A percentile compares a stretch with the other conserved stretches of the same genome.
Conservation (phyloP, 2,888 invertebrate genomes). For the Globia sparganii region DNA sequence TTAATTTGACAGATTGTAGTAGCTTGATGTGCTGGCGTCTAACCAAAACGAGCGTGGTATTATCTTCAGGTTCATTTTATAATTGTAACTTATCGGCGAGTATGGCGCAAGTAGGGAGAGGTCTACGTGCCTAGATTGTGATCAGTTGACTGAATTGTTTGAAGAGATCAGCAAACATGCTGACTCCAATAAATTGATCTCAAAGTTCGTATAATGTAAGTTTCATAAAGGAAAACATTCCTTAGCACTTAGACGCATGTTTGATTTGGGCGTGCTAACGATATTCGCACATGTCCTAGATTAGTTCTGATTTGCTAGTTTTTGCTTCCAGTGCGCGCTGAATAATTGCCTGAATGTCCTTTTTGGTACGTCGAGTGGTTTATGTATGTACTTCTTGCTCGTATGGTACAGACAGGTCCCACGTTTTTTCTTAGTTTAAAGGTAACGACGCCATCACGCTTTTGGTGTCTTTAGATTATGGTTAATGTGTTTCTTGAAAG, state of each 20-base stretch:
- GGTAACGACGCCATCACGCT: constrained; percentile 3
- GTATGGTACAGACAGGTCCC: constrained; percentile 10
- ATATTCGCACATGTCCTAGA: constrained; percentile 44
- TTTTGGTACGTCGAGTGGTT: constrained; percentile 19
- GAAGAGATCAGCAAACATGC: constrained; percentile 11
- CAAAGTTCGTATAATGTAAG: not conserved
- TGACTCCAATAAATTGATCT: constrained; percentile 24
- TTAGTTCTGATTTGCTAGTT: constrained; percentile 40
- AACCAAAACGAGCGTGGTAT: not conserved
- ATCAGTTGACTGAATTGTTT: constrained; percentile 15
- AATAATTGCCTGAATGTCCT: constrained; percentile 46
- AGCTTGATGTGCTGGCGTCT: not conserved
- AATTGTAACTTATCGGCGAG: not conserved
- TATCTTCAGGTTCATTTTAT: not conserved
- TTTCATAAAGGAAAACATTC: constrained; percentile 14
- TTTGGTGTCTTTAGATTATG: not conserved
- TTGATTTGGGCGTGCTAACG: constrained; percentile 37
- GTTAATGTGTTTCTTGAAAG: not conserved
- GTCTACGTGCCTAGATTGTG: constrained; percentile 6
- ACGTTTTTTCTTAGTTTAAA: constrained; percentile 33
- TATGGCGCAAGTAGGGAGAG: constrained; percentile 19
- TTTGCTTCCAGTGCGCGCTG: constrained; percentile 27
- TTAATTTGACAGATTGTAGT: no score
- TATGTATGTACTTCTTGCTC: constrained; percentile 9
- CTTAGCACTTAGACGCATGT: not conserved